phyloP scores from a whole-genome alignment of 2,888 invertebrate species.

The Stenolophus ochropezus region DNA sequence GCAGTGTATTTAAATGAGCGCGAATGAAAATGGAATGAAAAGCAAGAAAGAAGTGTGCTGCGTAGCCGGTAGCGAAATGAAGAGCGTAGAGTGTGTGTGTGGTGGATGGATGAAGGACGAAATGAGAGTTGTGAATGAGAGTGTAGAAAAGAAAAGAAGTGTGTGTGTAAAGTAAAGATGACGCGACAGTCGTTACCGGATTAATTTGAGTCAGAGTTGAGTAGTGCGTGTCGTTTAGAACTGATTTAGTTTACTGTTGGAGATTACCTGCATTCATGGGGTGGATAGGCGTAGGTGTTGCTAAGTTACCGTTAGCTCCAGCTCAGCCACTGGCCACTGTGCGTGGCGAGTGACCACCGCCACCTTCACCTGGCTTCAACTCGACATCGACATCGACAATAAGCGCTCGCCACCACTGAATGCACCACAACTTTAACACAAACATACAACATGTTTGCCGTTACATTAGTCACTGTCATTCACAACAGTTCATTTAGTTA shows the following conservation, averaged over 20 bases:
- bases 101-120: neutral
- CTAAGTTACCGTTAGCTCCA: constrained; percentile 43
- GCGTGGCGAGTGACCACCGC: constrained; percentile 60
- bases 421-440: constrained; percentile 71
- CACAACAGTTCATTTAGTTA: constrained; percentile 44
- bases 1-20: constrained; percentile 5
- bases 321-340: constrained; percentile 62
- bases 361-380: constrained; percentile 63
- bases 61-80: neutral
- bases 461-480: constrained; percentile 54
- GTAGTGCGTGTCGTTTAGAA: constrained; percentile 30
- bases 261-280: constrained; percentile 60
- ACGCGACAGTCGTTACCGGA: constrained; percentile 56
- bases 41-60: neutral
- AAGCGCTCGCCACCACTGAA: constrained; percentile 69
- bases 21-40: constrained; percentile 3
- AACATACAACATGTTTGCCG: constrained; percentile 65
- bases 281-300: constrained; percentile 57
- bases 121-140: neutral
- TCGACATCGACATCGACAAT: constrained; percentile 59
- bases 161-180: constrained; percentile 27
- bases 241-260: constrained; percentile 56
- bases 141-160: neutral
- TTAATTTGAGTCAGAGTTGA: constrained; percentile 6
- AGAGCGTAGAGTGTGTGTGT: neutral